Evolutionary conservation across 2,888 invertebrate genomes (phyloP).

Genomic region (Cryptus viduatorius): DNA sequence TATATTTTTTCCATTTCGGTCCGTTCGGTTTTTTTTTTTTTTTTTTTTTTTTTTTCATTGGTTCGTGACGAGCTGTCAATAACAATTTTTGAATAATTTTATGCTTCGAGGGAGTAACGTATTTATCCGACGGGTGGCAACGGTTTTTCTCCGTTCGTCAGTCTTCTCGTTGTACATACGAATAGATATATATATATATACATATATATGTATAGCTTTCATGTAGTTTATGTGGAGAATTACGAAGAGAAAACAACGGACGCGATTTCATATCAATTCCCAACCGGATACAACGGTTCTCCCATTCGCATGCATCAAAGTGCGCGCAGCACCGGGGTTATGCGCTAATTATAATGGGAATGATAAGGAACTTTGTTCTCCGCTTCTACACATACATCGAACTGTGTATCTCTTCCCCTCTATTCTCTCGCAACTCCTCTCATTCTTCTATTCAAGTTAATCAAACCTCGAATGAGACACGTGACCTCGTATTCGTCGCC

Average conservation of each 20-base stretch:
- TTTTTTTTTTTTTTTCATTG: neutral
- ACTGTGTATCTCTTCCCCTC: neutral
- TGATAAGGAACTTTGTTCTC: conserved; percentile 62
- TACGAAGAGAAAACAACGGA: conserved; percentile 55
- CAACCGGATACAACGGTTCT: conserved; percentile 67
- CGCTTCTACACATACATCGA: conserved; percentile 4
- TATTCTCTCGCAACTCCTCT: neutral
- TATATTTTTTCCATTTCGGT: too few species aligned
- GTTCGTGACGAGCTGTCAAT: conserved; percentile 8
- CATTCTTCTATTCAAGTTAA: conserved; percentile 37
- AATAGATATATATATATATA: conserved; percentile 12
- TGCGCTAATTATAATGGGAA: conserved; percentile 64
- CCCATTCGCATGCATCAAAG: conserved; percentile 51
- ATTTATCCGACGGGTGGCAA: conserved; percentile 28
- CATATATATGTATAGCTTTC: neutral
- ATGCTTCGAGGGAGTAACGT: neutral
- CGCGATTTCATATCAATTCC: conserved; percentile 67
- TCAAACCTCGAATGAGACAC: conserved; percentile 47
- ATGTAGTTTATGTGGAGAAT: neutral
- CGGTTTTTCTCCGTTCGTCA: conserved; percentile 28
- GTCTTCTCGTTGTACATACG: conserved; percentile 24
- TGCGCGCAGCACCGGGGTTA: conserved; percentile 52
- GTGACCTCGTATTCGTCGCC: conserved; percentile 45
- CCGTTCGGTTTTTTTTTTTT: neutral
- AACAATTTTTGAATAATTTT: neutral